Conservation (phyloP, 1,140 invertebrate species). For the Drosophila erecta region DNA sequence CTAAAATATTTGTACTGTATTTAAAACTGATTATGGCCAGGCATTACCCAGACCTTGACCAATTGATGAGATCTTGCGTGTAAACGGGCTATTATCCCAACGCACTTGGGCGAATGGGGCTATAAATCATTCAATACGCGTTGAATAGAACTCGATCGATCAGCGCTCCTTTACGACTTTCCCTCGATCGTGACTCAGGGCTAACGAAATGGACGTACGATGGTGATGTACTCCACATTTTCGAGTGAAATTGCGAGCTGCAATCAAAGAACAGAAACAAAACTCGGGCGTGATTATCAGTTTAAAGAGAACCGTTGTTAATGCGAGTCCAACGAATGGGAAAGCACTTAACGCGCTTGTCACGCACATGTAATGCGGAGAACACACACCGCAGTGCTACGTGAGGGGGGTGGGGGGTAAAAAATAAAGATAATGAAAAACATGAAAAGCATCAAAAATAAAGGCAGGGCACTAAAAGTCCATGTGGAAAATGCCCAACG, state of each 20-base stretch:
- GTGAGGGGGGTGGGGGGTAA: too few species aligned
- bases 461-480: slow-evolving; percentile 6
- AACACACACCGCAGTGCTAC: slow-evolving; percentile 13
- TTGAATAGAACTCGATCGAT: slow-evolving; percentile 19
- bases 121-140: slow-evolving; percentile 5
- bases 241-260: slow-evolving; percentile 21
- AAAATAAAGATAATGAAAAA: too few species aligned
- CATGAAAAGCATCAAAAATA: too few species aligned
- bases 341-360: slow-evolving; percentile 56
- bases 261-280: slow-evolving; percentile 5
- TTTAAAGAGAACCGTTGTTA: slow-evolving; percentile 45
- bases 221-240: slow-evolving; percentile 14
- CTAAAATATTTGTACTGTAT: neutral
- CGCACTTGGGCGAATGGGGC: neutral
- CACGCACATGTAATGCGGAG: slow-evolving; percentile 44
- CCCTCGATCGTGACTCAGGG: slow-evolving; percentile 25
- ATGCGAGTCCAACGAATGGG: slow-evolving; percentile 40
- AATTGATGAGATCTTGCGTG: neutral
- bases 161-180: slow-evolving; percentile 14
- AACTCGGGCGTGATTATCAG: slow-evolving; percentile 47
- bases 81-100: neutral
- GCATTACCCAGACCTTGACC: neutral
- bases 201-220: slow-evolving; percentile 1
- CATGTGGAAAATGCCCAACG: neutral
- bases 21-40: too few species aligned